Conservation (phyloP, 1,140 invertebrate genomes). For the Tenebrio molitor region DNA sequence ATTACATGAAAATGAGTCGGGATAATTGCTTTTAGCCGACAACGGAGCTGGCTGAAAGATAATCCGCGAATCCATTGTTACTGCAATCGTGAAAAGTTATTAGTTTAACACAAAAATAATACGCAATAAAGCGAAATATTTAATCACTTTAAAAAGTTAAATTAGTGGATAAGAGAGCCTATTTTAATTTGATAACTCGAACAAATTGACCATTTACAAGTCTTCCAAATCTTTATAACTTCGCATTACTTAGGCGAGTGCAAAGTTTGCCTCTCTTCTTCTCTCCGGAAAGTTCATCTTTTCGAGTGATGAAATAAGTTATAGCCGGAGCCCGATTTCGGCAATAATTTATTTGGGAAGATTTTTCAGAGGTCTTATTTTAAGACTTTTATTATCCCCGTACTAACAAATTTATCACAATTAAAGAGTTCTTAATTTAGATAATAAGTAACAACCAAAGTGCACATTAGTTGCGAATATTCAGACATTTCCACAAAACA, state of each 20-base stretch:
- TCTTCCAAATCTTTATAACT: conserved; percentile 41
- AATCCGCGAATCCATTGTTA: neutral
- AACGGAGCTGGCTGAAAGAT: conserved; percentile 2
- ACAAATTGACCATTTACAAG: conserved; percentile 46
- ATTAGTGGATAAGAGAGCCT: conserved; percentile 35
- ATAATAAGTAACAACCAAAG: no score
- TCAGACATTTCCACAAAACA: no score
- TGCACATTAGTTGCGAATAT: no score
- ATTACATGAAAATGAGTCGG: neutral
- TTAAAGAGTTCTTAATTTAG: no score
- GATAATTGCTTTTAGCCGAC: neutral
- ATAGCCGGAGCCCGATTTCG: conserved; percentile 22
- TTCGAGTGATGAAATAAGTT: conserved; percentile 21
- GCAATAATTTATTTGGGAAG: conserved; percentile 20
- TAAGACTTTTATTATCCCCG: no score
- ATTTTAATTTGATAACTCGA: conserved; percentile 35
- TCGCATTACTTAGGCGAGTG: conserved; percentile 31
- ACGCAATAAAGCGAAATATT: conserved; percentile 13
- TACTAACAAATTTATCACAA: no score
- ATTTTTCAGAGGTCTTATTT: conserved; percentile 17
- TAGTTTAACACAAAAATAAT: conserved; percentile 15
- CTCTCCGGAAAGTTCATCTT: no score
- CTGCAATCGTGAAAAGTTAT: neutral
- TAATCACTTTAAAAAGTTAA: conserved; percentile 40
- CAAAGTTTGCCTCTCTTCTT: conserved; percentile 24